phyloP scores from a whole-genome alignment of 2,113 vertebrate species.

The Rafetus swinhoei region DNA sequence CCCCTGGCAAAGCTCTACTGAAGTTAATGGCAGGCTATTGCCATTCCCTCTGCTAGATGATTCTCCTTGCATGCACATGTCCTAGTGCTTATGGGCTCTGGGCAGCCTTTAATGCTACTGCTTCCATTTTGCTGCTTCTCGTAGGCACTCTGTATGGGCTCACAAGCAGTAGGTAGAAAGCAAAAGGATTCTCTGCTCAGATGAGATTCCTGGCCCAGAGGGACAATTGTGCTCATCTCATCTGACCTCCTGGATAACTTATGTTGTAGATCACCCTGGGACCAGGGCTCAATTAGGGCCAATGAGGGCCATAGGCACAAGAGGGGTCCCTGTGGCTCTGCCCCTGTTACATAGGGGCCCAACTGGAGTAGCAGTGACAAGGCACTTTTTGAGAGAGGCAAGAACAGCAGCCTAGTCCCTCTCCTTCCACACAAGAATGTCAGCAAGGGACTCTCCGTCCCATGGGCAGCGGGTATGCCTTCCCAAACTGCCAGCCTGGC shows the following conservation, averaged over 20 bases:
- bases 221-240: rapidly evolving
- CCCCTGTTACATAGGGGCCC: not conserved
- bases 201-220: not conserved
- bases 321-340: not conserved
- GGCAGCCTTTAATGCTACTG: not conserved
- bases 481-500: too few species aligned
- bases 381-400: not conserved
- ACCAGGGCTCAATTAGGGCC: not conserved
- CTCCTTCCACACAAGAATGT: not conserved
- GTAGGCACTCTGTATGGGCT: rapidly evolving
- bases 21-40: not conserved
- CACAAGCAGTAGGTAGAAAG: not conserved
- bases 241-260: not conserved
- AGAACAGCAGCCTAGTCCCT: not conserved
- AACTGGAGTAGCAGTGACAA: not conserved
- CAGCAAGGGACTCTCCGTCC: not conserved
- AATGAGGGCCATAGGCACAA: not conserved
- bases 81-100: not conserved
- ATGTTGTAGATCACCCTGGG: not conserved
- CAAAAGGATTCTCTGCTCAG: not conserved
- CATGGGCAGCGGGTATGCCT: not conserved
- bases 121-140: not conserved
- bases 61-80: not conserved
- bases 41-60: conserved; percentile 1
- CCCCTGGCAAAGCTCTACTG: not conserved